These are phyloP conservation scores for Esox lucius DNA, from an alignment of 2,797 vertebrate species.

Conservation along the genomic window DNA sequence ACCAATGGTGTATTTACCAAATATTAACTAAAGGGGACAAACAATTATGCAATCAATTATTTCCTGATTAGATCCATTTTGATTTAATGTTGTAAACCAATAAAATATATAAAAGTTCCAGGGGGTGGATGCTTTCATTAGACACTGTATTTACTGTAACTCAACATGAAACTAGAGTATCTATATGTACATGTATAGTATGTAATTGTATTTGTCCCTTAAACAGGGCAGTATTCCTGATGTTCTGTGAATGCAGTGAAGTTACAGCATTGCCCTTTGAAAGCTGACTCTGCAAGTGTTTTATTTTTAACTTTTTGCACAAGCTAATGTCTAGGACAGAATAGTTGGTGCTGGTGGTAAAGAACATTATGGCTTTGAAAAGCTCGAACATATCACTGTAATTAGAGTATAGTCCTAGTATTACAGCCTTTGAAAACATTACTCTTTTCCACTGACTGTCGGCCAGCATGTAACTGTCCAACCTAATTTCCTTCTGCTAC, in stretches of 20 bases:
- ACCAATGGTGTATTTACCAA: too few relatives aligned
- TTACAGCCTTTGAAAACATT: conserved; percentile 32
- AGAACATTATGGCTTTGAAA: background rate
- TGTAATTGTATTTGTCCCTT: background rate
- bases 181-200: background rate
- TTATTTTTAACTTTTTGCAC: conserved; percentile 58
- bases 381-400: conserved; percentile 8
- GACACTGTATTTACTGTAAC: background rate
- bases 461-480: conserved; percentile 9
- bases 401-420: background rate
- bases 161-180: background rate
- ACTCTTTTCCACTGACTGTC: conserved; percentile 19
- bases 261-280: conserved; percentile 28
- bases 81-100: too few relatives aligned
- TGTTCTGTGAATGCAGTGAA: conserved; percentile 29
- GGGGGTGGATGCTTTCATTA: too few relatives aligned
- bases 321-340: conserved; percentile 15
- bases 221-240: background rate
- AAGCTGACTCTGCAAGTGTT: conserved; percentile 65
- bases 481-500: background rate
- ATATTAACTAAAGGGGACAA: too few relatives aligned
- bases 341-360: conserved; percentile 27
- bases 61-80: too few relatives aligned
- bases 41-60: too few relatives aligned
- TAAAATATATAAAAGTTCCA: too few relatives aligned